phyloP scores from a whole-genome alignment of 1,140 invertebrate genomes.

The Papilio glaucus region DNA sequence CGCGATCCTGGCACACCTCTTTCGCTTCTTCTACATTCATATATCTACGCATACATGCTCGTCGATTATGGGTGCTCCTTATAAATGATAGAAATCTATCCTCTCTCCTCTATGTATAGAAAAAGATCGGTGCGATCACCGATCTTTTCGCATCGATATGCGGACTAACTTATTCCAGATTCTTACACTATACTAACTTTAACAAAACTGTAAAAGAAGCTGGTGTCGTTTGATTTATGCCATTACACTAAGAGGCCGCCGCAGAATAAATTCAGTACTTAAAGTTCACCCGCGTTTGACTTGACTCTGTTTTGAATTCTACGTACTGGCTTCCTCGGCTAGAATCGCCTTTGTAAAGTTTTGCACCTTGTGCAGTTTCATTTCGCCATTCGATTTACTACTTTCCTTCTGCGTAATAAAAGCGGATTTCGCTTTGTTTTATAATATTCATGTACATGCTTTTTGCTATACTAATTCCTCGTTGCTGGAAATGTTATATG shows the following conservation, averaged over 20 bases:
- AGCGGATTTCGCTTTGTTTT: slow-evolving; percentile 46
- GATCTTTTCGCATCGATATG: too few relatives aligned
- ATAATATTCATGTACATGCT: slow-evolving; percentile 53
- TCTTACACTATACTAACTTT: too few relatives aligned
- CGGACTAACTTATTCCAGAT: too few relatives aligned
- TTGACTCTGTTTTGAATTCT: slow-evolving; percentile 64
- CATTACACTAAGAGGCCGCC: slow-evolving; percentile 56
- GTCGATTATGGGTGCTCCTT: too few relatives aligned
- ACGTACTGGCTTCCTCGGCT: slow-evolving; percentile 61
- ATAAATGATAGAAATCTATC: too few relatives aligned
- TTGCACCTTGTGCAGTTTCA: slow-evolving; percentile 52
- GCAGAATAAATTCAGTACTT: slow-evolving; percentile 68
- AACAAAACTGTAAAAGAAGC: slow-evolving; percentile 43
- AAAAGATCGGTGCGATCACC: not conserved
- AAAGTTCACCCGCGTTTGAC: slow-evolving; percentile 67
- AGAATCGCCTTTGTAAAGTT: slow-evolving; percentile 54
- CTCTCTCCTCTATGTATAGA: not conserved
- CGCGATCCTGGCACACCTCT: too few relatives aligned
- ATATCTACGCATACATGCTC: too few relatives aligned
- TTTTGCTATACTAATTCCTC: slow-evolving; percentile 73
- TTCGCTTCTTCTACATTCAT: too few relatives aligned
- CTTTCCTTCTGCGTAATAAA: slow-evolving; percentile 49
- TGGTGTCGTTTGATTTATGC: slow-evolving; percentile 59
- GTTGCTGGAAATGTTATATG: slow-evolving; percentile 65
- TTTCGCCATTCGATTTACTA: slow-evolving; percentile 43